Evolutionary conservation across 2,797 vertebrate genomes (phyloP).

Genomic region (Mormyrops boulengeri): DNA sequence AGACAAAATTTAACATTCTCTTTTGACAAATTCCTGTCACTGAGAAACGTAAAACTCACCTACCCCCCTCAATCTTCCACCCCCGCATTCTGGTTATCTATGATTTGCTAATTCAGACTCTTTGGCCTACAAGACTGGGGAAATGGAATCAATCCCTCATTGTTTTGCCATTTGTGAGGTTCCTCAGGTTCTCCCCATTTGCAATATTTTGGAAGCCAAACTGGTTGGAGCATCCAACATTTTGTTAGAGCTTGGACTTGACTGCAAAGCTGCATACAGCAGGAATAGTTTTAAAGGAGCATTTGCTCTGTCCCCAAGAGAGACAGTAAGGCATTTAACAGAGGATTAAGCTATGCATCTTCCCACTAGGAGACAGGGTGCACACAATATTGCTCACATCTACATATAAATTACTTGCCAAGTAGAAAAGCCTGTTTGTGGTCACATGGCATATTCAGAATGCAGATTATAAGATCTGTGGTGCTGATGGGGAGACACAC

Average conservation of each 20-base stretch:
- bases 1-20: neutral
- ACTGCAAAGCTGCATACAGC: neutral
- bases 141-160: neutral
- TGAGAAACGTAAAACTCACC: neutral
- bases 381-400: neutral
- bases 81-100: neutral
- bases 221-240: neutral
- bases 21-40: neutral
- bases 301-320: neutral
- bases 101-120: neutral
- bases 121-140: neutral
- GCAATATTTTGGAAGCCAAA: neutral
- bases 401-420: neutral
- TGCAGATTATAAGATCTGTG: neutral
- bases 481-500: neutral
- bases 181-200: neutral
- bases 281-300: neutral
- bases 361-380: neutral
- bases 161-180: neutral
- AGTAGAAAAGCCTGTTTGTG: slow-evolving; percentile 1
- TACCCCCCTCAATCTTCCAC: neutral
- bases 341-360: neutral
- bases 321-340: slow-evolving; percentile 1
- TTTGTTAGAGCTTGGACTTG: neutral
- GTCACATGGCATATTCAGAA: neutral